Base-by-base conservation (phyloP, 1,140 invertebrate species). In the Pararge aegeria region DNA sequence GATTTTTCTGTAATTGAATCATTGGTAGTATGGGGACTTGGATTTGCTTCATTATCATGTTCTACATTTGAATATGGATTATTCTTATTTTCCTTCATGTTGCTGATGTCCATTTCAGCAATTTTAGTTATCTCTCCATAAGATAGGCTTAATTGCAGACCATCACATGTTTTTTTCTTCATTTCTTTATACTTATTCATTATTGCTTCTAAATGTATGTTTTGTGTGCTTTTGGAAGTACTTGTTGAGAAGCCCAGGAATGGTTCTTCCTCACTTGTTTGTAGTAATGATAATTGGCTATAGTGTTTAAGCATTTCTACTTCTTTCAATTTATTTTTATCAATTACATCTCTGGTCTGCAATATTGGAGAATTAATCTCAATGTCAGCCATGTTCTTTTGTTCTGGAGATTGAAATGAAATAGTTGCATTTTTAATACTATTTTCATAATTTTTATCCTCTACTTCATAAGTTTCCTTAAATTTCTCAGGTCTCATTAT, bases 241-340 rank as follows among this genome's bases (percentile, higher is more conserved):
- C 19, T 55, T 4, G 46, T 61, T 65, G 63, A 18, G 61, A 83
- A 87, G 16, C 80, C 81, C 16, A 75, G 52, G 63, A 84, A 82
- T 46, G 80, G 75, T 70, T 78, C 70, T 27, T 55, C 5, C 64
- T 79, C 78, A 51, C 64, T 77, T 30, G 51, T 71, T 16, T 60
- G 13, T 62, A 63, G 54, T 53, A 21, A 21, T 18, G 38, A 53
- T 38, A 9, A 42, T 16, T 12, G 13, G 30, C 1, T 6, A 40
- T 20, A 52, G 18, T n/a, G 3, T 34, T 40, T 12, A 24, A 15
- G 6, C 0, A 4, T 50, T 19, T 9, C 6, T 34, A n/a, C 44
- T 21, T 53, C 52, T 50, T 49, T 46, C 29, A 18, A 1, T 13
- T 15, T 48, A 15, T 46, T 30, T 46, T 46, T 46, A 19, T 46